Evolutionary conservation across 2,797 vertebrate species (phyloP).

Genomic region (Siniperca scherzeri): DNA sequence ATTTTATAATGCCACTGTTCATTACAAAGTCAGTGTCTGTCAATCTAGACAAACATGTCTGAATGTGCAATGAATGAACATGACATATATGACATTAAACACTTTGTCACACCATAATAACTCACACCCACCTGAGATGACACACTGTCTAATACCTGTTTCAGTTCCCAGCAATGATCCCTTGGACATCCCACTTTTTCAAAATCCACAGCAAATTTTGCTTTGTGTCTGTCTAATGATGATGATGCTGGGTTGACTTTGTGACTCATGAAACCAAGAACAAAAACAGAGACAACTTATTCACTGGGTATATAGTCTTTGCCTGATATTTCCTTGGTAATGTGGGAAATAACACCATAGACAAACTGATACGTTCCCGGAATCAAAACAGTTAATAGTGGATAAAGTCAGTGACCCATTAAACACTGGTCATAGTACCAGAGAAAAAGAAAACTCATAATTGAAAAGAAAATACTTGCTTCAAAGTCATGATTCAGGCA

Average conservation of each 20-base stretch:
- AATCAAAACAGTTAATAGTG: neutral
- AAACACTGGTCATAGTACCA: neutral
- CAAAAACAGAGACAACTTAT: neutral
- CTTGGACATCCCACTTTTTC: conserved; percentile 5
- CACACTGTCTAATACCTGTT: conserved; percentile 12
- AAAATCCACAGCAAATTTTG: conserved; percentile 3
- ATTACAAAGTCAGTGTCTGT: neutral
- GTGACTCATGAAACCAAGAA: neutral
- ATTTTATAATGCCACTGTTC: neutral
- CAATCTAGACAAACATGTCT: neutral
- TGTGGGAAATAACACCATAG: neutral
- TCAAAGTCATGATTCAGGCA: conserved; percentile 3
- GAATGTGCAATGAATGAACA: too few species aligned
- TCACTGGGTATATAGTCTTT: neutral
- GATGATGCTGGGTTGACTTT: neutral
- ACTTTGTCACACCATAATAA: neutral
- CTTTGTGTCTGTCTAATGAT: neutral
- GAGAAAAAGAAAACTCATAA: too few species aligned
- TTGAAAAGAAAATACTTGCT: neutral
- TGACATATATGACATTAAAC: too few species aligned
- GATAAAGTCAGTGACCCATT: neutral
- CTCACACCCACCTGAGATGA: conserved; percentile 20
- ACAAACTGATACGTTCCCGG: neutral
- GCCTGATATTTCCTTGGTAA: neutral
- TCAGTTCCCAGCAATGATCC: neutral